A percentile compares a stretch with the other conserved stretches of the same genome.
Conservation (phyloP, 2,113 vertebrate species). For the Nematolebias whitei region DNA sequence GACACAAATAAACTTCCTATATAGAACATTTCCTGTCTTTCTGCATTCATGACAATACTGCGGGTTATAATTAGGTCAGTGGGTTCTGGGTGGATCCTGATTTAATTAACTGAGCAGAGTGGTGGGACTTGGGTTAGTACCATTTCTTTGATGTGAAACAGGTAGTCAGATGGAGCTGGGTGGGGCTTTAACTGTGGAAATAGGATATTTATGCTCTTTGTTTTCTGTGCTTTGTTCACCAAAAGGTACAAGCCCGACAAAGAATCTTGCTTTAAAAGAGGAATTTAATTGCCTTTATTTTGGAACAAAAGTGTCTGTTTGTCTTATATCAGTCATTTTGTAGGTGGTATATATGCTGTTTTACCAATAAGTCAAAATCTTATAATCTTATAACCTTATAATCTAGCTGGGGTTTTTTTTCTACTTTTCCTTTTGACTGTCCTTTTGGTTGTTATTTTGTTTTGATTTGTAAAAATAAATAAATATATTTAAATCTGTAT, state of each 20-base stretch:
- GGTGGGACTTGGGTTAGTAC: slow-evolving; percentile 37
- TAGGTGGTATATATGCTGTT: no score
- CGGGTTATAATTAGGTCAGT: slow-evolving; percentile 29
- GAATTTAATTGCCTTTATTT: neutral
- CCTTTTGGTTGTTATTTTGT: no score
- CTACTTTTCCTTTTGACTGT: no score
- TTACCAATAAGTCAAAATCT: no score
- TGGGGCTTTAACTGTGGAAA: slow-evolving; percentile 19
- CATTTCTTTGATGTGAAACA: slow-evolving; percentile 32
- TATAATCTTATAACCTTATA: no score
- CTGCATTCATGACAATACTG: slow-evolving; percentile 29
- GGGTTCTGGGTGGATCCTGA: neutral
- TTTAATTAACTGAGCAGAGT: neutral
- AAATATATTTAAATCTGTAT: no score
- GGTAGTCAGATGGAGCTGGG: neutral
- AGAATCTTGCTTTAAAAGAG: neutral
- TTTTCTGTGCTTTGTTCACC: neutral
- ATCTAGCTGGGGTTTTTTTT: no score
- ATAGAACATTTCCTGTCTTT: slow-evolving; percentile 26
- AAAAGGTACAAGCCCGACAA: neutral
- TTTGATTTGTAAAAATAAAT: no score
- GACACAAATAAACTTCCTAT: slow-evolving; percentile 8
- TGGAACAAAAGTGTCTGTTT: no score
- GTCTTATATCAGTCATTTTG: no score
- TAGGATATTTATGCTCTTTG: neutral